These are phyloP conservation scores for Chaunax sp. DNA, from an alignment of 2,797 vertebrate species.

Conservation along the genomic window DNA sequence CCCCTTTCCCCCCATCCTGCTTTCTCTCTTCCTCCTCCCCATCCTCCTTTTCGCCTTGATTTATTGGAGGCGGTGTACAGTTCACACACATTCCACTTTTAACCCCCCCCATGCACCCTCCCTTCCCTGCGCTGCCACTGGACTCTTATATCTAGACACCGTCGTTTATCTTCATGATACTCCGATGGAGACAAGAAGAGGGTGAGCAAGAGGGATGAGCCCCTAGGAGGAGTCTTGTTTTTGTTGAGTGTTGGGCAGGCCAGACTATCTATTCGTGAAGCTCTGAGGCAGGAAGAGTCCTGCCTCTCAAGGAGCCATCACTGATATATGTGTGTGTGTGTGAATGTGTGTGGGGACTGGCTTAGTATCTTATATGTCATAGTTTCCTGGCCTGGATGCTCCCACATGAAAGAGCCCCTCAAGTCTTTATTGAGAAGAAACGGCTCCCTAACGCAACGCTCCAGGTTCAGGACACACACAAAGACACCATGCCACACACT, in stretches of 20 bases:
- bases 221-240: conserved; percentile 65
- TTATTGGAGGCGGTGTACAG: conserved; percentile 77
- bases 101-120: conserved; percentile 30
- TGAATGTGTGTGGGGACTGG: conserved; percentile 32
- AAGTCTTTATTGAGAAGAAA: conserved; percentile 68
- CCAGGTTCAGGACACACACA: conserved; percentile 54
- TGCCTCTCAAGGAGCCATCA: conserved; percentile 34
- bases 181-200: conserved; percentile 44
- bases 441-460: conserved; percentile 50
- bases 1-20: conserved; percentile 42
- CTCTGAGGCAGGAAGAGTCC: conserved; percentile 1
- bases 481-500: conserved; percentile 50
- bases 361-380: conserved; percentile 57
- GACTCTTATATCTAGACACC: conserved; percentile 70
- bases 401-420: conserved; percentile 51
- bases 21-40: conserved; percentile 49
- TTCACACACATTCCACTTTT: conserved; percentile 82
- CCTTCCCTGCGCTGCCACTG: conserved; percentile 51
- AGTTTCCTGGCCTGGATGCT: conserved; percentile 69
- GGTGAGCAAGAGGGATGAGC: conserved; percentile 52
- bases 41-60: conserved; percentile 73
- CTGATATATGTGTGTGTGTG: conserved; percentile 35
- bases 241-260: conserved; percentile 60
- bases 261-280: conserved; percentile 49
- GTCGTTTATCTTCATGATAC: conserved; percentile 75